phyloP scores from a whole-genome alignment of 2,888 invertebrate species.

The Hedychridium roseum region DNA sequence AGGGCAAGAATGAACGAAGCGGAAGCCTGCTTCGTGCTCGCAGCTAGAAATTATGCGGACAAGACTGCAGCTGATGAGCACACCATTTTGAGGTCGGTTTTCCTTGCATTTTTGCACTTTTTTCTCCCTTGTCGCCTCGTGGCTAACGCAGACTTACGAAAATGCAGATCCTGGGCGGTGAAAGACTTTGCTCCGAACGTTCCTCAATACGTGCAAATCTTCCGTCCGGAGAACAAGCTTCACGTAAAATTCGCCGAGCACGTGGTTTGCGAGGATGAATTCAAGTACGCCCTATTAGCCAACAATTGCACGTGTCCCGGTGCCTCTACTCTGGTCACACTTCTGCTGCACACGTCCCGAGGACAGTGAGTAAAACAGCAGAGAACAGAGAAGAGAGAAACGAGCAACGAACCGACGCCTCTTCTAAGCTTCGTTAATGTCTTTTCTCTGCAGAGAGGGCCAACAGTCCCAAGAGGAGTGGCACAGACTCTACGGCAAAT shows the following conservation, averaged over 20 bases:
- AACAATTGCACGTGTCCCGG: slow-evolving; percentile 99
- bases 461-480: slow-evolving; percentile 96
- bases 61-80: slow-evolving; percentile 92
- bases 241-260: slow-evolving; percentile 99
- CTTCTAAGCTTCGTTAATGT: neutral
- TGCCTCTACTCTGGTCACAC: slow-evolving; percentile 94
- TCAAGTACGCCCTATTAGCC: slow-evolving; percentile 96
- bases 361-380: slow-evolving; percentile 84
- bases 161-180: slow-evolving; percentile 90
- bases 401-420: neutral
- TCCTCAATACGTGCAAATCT: slow-evolving; percentile 98
- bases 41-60: slow-evolving; percentile 95
- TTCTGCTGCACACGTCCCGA: slow-evolving; percentile 93
- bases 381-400: neutral
- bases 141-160: too few species aligned
- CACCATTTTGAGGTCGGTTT: slow-evolving; percentile 70
- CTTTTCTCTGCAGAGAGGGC: slow-evolving; percentile 76
- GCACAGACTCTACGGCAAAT: slow-evolving; percentile 97
- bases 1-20: slow-evolving; percentile 97
- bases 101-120: neutral
- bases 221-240: slow-evolving; percentile 96
- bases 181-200: slow-evolving; percentile 97
- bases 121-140: too few species aligned
- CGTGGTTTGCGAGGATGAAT: slow-evolving; percentile 98
- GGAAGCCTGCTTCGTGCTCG: slow-evolving; percentile 95